A percentile compares a stretch with the other conserved stretches of the same genome.
These are phyloP conservation scores for Erythrocercus mccallii DNA, from an alignment of 2,113 vertebrate species.

Conservation along the genomic window DNA sequence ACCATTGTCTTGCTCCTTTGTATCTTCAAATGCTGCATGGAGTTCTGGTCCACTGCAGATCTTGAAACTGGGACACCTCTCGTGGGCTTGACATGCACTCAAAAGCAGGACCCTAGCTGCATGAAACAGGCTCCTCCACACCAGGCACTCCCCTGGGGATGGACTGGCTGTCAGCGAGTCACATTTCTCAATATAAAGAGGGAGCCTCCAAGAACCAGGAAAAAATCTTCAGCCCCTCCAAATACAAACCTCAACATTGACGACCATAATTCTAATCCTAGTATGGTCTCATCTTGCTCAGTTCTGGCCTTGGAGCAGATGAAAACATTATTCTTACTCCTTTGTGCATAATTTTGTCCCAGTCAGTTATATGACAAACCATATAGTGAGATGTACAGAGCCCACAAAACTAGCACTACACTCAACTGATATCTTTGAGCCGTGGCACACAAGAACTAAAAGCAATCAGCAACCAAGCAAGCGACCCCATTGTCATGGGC, in stretches of 20 bases:
- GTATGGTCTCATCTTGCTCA: not conserved
- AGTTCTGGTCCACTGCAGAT: not conserved
- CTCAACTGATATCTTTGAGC: not conserved
- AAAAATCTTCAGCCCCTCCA: not conserved
- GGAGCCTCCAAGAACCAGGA: not conserved
- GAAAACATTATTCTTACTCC: not conserved
- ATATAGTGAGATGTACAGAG: not conserved
- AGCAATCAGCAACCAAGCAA: not conserved
- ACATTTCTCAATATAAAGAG: not conserved
- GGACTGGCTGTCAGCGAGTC: not conserved
- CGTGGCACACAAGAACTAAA: not conserved
- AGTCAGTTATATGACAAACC: not conserved
- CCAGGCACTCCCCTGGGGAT: not conserved
- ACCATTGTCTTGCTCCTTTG: not conserved
- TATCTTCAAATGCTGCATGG: not conserved
- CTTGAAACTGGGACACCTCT: not conserved
- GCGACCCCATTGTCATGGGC: not conserved
- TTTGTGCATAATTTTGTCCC: not conserved
- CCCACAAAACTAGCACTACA: not conserved
- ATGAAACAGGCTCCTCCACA: not conserved
- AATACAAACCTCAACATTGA: not conserved
- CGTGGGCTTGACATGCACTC: not conserved
- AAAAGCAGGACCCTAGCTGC: not conserved
- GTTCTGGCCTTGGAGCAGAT: not conserved
- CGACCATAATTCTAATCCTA: not conserved